phyloP scores from a whole-genome alignment of 2,113 vertebrate species.

The Triplophysa rosa region DNA sequence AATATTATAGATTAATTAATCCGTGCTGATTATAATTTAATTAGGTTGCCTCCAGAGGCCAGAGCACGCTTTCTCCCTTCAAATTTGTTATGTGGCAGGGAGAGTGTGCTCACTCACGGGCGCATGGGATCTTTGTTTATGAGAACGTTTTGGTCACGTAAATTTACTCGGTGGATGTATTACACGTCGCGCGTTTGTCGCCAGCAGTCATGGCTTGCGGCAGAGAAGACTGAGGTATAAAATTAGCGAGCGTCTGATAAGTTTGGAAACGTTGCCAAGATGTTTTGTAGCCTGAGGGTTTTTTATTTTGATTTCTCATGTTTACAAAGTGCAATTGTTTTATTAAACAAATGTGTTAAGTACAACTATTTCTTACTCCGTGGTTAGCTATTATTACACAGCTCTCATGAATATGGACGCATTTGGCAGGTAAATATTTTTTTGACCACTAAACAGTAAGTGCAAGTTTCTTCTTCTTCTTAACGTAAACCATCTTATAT shows the following conservation, averaged over 20 bases:
- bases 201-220: conserved; percentile 10
- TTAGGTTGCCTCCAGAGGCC: conserved; percentile 87
- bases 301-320: conserved; percentile 7
- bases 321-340: neutral
- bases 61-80: conserved; percentile 69
- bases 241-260: conserved; percentile 18
- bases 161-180: conserved; percentile 41
- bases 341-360: too few relatives aligned
- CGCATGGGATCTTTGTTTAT: conserved; percentile 39
- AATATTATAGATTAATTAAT: conserved; percentile 99
- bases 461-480: too few relatives aligned
- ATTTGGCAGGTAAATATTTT: neutral
- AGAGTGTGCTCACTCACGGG: conserved; percentile 27
- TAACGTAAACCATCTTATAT: too few relatives aligned
- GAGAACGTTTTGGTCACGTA: conserved; percentile 39
- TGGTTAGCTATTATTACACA: neutral
- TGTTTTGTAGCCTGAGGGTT: conserved; percentile 3
- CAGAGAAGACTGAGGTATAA: conserved; percentile 26
- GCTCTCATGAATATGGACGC: too few relatives aligned
- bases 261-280: conserved; percentile 4
- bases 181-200: conserved; percentile 41
- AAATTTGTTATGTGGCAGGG: conserved; percentile 26
- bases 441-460: neutral
- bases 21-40: conserved; percentile 98
- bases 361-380: neutral